Evolutionary conservation across 1,140 invertebrate genomes (phyloP).

Genomic region (Ectropis grisescens): DNA sequence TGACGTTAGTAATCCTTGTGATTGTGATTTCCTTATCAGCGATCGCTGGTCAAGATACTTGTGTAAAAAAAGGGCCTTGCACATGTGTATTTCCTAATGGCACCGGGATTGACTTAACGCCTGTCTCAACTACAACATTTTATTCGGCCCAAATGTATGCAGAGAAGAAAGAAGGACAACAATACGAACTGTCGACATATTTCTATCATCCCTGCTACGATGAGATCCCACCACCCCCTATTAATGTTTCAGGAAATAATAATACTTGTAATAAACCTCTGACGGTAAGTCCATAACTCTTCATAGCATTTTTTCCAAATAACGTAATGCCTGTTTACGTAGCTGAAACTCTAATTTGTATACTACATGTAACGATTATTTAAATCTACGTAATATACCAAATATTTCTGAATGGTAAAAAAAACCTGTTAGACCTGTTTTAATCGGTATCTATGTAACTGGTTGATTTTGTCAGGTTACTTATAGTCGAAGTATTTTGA

Average conservation of each 20-base stretch:
- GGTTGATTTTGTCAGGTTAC: no score
- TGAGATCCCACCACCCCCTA: conserved; percentile 17
- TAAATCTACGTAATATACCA: no score
- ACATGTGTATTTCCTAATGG: conserved; percentile 58
- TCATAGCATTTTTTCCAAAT: no score
- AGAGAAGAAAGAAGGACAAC: conserved; percentile 20
- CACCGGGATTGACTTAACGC: conserved; percentile 54
- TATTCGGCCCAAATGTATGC: conserved; percentile 29
- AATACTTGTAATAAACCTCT: conserved; percentile 30
- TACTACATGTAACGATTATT: no score
- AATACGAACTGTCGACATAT: conserved; percentile 36
- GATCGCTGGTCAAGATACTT: conserved; percentile 36
- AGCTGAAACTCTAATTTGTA: no score
- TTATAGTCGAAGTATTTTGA: no score
- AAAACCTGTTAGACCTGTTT: no score
- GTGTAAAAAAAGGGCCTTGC: conserved; percentile 49
- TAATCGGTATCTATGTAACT: no score
- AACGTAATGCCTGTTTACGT: no score
- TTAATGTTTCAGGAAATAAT: conserved; percentile 7
- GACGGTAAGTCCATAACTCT: conserved; percentile 43
- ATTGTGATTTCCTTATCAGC: no score
- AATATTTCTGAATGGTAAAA: no score
- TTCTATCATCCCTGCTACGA: conserved; percentile 57
- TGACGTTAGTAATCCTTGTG: no score
- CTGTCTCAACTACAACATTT: conserved; percentile 29